Base-by-base conservation (phyloP, 2,888 invertebrate species). In the Drosophila setosimentum region DNA sequence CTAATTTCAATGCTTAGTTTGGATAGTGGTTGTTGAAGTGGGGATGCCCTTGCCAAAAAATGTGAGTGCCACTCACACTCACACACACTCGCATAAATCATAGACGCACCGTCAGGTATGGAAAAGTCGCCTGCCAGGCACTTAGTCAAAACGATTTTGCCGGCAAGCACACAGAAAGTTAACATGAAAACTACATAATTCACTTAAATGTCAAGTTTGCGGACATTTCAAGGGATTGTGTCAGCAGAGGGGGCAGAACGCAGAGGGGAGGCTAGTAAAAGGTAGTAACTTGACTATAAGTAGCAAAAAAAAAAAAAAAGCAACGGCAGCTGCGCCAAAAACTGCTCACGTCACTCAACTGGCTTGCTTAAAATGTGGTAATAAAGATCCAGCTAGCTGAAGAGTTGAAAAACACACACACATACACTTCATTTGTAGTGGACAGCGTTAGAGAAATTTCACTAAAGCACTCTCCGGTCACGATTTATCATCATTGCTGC, bases 151-250 rank as follows among this genome's bases (percentile, higher is more conserved):
- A 65, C 62, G 67, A 68, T 79, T 71, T 78, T 66, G 70, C 66
- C 66, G 61, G 64, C 40, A 53, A 45, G 21, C 66, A 33, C 65
- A 70, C 74, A 70, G 74, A 80, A 76, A 83, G 80, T 78, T 69
- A 76, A 75, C 82, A 87, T 77, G 80, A 76, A 89, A 87, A 87
- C 85, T 83, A 81, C 87, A 87, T 87, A 89, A 87, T 87, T 87
- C 85, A 87, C 85, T 83, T 68, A 87, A 82, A 87, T 89, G 89
- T 87, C 85, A 85, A 80, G 78, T 78, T 83, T 73, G 69, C 37
- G 55, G 61, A 16, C 7, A 11, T 6, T 16, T 16, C 29, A 40
- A 40, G 49, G 33, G 42, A 18, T 53, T 66, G 53, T 18, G 48
- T 32, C 24, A 54, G 30, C 49, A 55, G 42, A 48, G 50, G 54